A percentile compares a stretch with the other conserved stretches of the same genome.
Evolutionary conservation across 2,888 invertebrate species (phyloP).

Genomic region (Tipula unca): DNA sequence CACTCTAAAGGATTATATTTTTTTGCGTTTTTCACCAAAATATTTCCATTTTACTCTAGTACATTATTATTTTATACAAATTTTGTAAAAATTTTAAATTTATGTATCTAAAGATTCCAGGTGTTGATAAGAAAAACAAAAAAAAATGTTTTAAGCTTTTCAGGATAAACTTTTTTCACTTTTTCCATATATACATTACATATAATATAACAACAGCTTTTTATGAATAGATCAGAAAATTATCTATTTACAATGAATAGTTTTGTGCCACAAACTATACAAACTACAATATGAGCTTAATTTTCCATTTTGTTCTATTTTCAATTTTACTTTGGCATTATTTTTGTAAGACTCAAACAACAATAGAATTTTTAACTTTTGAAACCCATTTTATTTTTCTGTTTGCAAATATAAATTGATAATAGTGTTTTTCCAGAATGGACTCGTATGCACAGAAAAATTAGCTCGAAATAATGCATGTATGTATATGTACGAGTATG

Average conservation of each 20-base stretch:
- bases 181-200: not conserved
- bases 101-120: not conserved
- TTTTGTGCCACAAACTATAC: not conserved
- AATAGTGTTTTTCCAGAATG: not conserved
- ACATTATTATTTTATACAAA: not conserved
- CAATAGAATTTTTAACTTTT: not conserved
- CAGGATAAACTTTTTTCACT: not conserved
- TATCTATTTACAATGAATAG: not conserved
- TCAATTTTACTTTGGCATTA: not conserved
- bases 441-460: not conserved
- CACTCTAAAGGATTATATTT: not conserved
- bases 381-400: not conserved
- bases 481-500: too few relatives aligned
- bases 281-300: not conserved
- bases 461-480: not conserved
- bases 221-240: not conserved
- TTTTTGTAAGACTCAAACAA: not conserved
- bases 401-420: not conserved
- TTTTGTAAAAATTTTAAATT: not conserved
- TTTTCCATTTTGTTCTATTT: not conserved
- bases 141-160: not conserved
- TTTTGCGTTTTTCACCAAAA: not conserved
- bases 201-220: not conserved
- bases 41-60: not conserved
- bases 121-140: not conserved